Conservation (phyloP, 2,888 invertebrate species). For the Sialis fuliginosa region DNA sequence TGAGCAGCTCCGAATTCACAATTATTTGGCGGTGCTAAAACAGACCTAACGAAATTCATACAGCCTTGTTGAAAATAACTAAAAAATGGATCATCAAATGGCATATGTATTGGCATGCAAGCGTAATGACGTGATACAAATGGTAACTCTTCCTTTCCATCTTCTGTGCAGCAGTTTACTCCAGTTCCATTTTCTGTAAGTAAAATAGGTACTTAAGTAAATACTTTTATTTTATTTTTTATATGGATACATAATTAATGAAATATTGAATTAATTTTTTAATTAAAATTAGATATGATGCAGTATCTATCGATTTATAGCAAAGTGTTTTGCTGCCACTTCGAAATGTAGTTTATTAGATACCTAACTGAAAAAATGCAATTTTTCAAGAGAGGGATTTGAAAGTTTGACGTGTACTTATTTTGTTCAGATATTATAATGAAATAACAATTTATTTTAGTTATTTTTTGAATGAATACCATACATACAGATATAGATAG, state of each 20-base stretch:
- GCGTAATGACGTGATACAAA: conserved; percentile 39
- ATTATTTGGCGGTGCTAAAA: conserved; percentile 43
- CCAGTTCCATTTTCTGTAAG: conserved; percentile 43
- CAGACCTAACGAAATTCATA: conserved; percentile 54
- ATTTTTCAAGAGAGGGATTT: no score
- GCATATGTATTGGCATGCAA: conserved; percentile 46
- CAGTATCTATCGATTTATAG: neutral
- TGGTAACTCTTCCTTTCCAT: conserved; percentile 34
- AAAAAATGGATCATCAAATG: conserved; percentile 41
- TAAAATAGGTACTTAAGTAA: no score
- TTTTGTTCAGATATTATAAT: no score
- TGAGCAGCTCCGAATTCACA: conserved; percentile 53
- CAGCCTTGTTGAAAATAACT: conserved; percentile 38
- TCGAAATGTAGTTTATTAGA: no score
- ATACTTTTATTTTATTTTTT: no score
- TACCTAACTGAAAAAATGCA: no score
- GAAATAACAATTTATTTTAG: no score
- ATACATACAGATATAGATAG: no score
- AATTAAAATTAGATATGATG: neutral
- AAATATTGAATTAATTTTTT: neutral
- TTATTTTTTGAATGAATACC: no score
- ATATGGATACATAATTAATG: neutral
- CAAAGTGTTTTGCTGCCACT: no score
- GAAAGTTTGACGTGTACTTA: no score
- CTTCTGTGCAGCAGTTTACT: conserved; percentile 51